Percentiles rank a stretch among this genome's conserved stretches.
Conservation (phyloP, 30 jellyfish, hydroid and myxozoan genomes). For the Hydractinia echinata region DNA sequence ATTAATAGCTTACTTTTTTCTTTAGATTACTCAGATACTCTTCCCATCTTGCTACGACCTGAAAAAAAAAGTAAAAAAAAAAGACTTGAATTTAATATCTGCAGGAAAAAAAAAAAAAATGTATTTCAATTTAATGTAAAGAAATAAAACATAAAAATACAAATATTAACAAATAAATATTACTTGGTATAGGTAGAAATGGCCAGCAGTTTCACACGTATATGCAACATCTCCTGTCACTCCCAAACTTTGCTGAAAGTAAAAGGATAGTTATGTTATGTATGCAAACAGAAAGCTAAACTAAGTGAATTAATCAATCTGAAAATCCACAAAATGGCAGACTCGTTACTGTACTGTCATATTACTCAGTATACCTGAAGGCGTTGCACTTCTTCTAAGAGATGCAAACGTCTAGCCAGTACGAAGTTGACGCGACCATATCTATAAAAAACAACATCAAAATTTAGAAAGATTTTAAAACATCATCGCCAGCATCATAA, state of each 20-base stretch:
- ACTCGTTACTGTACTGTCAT: neutral
- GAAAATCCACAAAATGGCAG: neutral
- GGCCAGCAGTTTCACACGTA: constrained; percentile 99
- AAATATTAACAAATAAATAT: neutral
- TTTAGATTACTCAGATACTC: constrained; percentile 79
- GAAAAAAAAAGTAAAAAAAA: too few relatives aligned
- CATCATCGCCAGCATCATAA: constrained; percentile 95
- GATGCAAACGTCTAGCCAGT: constrained; percentile 87
- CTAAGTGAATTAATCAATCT: neutral
- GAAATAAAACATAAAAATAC: neutral
- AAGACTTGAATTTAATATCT: too few relatives aligned
- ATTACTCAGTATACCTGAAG: constrained; percentile 68
- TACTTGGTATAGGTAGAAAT: constrained; percentile 92
- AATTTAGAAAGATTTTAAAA: neutral
- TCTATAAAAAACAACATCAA: constrained; percentile 28
- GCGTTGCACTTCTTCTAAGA: constrained; percentile 87
- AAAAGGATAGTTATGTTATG: neutral
- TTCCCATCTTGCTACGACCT: constrained; percentile 95
- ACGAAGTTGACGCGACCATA: constrained; percentile 99
- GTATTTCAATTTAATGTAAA: neutral
- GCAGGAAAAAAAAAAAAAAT: too few relatives aligned
- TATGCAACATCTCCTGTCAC: constrained; percentile 91
- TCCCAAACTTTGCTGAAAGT: constrained; percentile 76
- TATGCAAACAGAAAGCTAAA: neutral
- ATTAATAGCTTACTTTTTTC: constrained; percentile 49